Conservation (phyloP, 2,113 vertebrate genomes). For the Cryptomyrus ogoouensis region DNA sequence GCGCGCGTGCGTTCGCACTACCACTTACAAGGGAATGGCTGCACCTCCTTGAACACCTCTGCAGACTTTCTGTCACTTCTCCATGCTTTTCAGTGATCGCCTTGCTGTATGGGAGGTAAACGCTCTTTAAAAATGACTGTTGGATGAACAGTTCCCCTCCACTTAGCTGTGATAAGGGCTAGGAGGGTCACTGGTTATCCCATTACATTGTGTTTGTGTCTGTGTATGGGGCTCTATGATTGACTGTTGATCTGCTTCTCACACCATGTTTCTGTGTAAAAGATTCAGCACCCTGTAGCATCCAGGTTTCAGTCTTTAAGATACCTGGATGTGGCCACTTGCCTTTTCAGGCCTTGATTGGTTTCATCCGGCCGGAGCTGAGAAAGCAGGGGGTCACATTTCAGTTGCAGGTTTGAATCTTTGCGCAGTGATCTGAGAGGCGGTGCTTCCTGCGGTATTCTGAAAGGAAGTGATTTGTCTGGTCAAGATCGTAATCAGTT, state of each 20-base stretch:
- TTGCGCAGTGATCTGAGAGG: constrained; percentile 52
- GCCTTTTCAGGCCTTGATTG: background rate
- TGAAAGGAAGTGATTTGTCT: constrained; percentile 53
- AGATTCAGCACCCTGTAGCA: background rate
- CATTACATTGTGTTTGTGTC: background rate
- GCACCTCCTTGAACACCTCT: background rate
- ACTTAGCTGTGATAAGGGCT: background rate
- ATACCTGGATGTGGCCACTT: background rate
- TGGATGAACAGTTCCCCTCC: background rate
- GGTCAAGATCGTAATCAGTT: constrained; percentile 43
- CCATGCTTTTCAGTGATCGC: background rate
- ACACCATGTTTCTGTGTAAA: background rate
- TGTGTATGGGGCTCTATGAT: background rate
- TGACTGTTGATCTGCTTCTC: background rate
- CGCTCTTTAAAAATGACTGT: background rate
- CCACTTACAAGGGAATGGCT: background rate
- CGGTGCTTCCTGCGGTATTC: constrained; percentile 48
- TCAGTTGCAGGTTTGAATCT: constrained; percentile 27
- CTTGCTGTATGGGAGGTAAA: background rate
- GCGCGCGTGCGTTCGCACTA: background rate
- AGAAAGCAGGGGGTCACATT: constrained; percentile 18
- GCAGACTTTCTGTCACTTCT: background rate
- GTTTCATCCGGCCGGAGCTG: background rate
- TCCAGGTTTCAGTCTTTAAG: background rate
- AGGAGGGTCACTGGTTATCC: background rate